These are phyloP conservation scores for Sardina pilchardus DNA, from an alignment of 2,113 vertebrate genomes.

Conservation along the genomic window DNA sequence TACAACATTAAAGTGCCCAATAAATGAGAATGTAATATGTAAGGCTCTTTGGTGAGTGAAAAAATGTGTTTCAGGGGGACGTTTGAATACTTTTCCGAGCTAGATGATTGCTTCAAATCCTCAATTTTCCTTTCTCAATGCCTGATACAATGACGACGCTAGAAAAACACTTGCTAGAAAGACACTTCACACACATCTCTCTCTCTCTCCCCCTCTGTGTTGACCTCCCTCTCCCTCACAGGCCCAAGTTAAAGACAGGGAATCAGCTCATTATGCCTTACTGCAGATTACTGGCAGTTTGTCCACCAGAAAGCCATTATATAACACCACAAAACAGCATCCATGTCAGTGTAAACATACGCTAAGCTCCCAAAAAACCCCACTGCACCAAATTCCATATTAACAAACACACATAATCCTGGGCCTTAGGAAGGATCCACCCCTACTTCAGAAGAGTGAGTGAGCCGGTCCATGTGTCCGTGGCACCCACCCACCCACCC, in stretches of 20 bases:
- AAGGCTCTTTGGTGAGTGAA: too few relatives aligned
- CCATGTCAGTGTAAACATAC: slow-evolving; percentile 60
- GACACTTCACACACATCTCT: not conserved
- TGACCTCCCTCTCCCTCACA: slow-evolving; percentile 54
- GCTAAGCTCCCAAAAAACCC: slow-evolving; percentile 38
- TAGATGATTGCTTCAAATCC: not conserved
- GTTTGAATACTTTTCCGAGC: too few relatives aligned
- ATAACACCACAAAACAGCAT: slow-evolving; percentile 61
- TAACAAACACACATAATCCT: slow-evolving; percentile 16
- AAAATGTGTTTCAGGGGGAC: too few relatives aligned
- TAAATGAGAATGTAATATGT: too few relatives aligned
- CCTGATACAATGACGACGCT: not conserved
- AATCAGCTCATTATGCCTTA: slow-evolving; percentile 69
- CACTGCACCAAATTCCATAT: slow-evolving; percentile 44
- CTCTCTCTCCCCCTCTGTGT: slow-evolving; percentile 40
- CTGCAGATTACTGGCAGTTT: slow-evolving; percentile 63
- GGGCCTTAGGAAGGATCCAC: not conserved
- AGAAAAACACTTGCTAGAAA: not conserved
- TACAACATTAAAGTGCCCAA: not conserved
- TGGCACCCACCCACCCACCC: not conserved
- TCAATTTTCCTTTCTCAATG: not conserved
- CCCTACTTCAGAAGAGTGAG: slow-evolving; percentile 35
- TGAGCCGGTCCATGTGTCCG: not conserved
- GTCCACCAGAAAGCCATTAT: slow-evolving; percentile 59
- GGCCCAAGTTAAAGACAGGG: slow-evolving; percentile 61